phyloP scores from a whole-genome alignment of 1,140 invertebrate genomes.

The Halictus rubicundus region DNA sequence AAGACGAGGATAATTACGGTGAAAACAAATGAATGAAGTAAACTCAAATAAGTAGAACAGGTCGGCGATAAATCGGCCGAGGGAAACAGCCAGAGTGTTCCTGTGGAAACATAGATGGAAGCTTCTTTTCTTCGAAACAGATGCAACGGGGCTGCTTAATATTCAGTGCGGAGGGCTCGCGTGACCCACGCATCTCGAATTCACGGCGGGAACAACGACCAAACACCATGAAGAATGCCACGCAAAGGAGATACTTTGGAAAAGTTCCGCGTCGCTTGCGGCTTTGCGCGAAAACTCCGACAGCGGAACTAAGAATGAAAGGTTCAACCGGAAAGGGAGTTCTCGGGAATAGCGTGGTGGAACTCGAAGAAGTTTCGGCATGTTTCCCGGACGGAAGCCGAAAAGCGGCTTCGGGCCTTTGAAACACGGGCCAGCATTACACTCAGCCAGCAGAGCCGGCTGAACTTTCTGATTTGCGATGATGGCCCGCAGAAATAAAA shows the following conservation, averaged over 20 bases:
- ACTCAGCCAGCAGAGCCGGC: neutral
- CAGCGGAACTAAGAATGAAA: neutral
- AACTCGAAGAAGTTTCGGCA: neutral
- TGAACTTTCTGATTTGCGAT: slow-evolving; percentile 6
- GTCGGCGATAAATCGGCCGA: neutral
- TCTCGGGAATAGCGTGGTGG: neutral
- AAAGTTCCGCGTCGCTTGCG: neutral
- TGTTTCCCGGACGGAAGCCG: neutral
- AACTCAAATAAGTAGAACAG: neutral
- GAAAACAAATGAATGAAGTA: too few relatives aligned
- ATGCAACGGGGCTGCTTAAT: too few relatives aligned
- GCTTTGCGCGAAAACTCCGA: neutral
- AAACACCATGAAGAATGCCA: neutral
- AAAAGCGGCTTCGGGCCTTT: neutral
- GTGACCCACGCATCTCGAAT: too few relatives aligned
- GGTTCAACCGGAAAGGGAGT: neutral
- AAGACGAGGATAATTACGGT: too few relatives aligned
- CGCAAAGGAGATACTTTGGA: neutral
- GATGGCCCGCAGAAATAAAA: slow-evolving; percentile 2
- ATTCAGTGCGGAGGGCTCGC: too few relatives aligned
- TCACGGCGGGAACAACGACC: too few relatives aligned
- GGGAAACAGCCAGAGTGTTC: neutral
- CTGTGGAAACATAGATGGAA: neutral
- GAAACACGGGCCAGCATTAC: too few relatives aligned
- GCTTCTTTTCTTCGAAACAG: neutral